phyloP scores from a whole-genome alignment of 2,888 invertebrate species.

The Lepas anatifera region DNA sequence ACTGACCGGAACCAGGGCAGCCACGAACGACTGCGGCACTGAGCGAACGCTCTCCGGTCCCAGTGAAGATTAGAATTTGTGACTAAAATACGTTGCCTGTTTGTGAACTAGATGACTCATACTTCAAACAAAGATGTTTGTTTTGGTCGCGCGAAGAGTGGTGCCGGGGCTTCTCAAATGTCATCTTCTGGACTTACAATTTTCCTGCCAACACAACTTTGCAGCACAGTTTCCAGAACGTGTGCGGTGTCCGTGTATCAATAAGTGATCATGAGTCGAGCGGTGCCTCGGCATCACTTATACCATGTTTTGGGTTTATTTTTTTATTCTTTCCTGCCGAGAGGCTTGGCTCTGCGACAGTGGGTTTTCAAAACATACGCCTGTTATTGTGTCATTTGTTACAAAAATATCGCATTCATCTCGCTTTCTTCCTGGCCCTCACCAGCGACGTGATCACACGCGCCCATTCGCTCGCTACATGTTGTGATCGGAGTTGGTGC shows the following conservation, averaged over 20 bases:
- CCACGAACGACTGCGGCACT: no score
- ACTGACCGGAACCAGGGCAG: neutral
- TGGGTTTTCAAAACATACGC: neutral
- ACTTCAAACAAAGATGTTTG: neutral
- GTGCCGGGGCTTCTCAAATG: no score
- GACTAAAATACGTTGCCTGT: neutral
- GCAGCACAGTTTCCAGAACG: no score
- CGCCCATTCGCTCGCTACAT: neutral
- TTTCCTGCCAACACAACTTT: no score
- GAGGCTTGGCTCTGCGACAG: neutral
- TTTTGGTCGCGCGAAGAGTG: no score
- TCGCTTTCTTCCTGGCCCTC: neutral
- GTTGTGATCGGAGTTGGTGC: no score
- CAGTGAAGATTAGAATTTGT: neutral
- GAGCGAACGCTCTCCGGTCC: no score
- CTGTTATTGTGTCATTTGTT: constrained; percentile 9
- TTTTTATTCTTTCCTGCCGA: constrained; percentile 4
- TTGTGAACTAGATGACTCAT: constrained; percentile 2
- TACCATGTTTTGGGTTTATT: constrained; percentile 4
- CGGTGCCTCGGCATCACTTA: no score
- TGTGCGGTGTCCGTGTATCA: no score
- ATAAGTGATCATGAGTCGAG: no score
- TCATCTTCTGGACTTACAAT: no score
- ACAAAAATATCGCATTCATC: neutral
- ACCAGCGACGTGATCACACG: neutral